phyloP scores from a whole-genome alignment of 1,140 invertebrate species.

The Scaptomyza montana region DNA sequence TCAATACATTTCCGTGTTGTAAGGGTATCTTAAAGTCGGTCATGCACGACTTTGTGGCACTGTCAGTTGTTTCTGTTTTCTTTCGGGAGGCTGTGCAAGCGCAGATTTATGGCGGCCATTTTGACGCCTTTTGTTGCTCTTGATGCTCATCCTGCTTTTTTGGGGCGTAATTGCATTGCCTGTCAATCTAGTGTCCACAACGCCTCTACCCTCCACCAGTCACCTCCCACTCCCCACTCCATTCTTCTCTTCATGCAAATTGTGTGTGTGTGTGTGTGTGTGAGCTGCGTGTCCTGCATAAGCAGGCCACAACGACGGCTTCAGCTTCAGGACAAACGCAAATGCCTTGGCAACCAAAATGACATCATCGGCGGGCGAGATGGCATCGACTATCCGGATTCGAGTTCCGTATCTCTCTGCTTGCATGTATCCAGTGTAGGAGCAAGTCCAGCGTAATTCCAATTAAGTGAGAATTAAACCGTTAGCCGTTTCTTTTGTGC shows the following conservation, averaged over 20 bases:
- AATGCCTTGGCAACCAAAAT: slow-evolving; percentile 40
- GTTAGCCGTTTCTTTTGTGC: slow-evolving; percentile 51
- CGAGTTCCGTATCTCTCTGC: not conserved
- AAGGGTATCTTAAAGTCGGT: not conserved
- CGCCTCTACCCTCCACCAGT: slow-evolving; percentile 1
- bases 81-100: not conserved
- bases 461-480: slow-evolving; percentile 79
- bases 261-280: not conserved
- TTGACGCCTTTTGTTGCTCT: slow-evolving; percentile 51
- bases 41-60: not conserved
- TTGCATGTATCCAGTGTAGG: not conserved
- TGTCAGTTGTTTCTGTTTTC: slow-evolving; percentile 37
- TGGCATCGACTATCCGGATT: slow-evolving; percentile 13
- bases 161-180: slow-evolving; percentile 76
- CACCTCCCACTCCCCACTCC: slow-evolving; percentile 16
- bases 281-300: slow-evolving; percentile 21
- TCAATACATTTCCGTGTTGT: not conserved
- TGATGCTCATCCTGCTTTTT: slow-evolving; percentile 18
- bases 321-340: slow-evolving; percentile 8
- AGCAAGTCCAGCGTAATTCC: slow-evolving; percentile 64
- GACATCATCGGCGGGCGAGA: slow-evolving; percentile 31
- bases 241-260: slow-evolving; percentile 59
- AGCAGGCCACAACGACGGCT: slow-evolving; percentile 20
- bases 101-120: slow-evolving; percentile 77
- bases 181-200: slow-evolving; percentile 65